phyloP scores from a whole-genome alignment of 2,888 invertebrate species.

The Drosophila bunnanda region DNA sequence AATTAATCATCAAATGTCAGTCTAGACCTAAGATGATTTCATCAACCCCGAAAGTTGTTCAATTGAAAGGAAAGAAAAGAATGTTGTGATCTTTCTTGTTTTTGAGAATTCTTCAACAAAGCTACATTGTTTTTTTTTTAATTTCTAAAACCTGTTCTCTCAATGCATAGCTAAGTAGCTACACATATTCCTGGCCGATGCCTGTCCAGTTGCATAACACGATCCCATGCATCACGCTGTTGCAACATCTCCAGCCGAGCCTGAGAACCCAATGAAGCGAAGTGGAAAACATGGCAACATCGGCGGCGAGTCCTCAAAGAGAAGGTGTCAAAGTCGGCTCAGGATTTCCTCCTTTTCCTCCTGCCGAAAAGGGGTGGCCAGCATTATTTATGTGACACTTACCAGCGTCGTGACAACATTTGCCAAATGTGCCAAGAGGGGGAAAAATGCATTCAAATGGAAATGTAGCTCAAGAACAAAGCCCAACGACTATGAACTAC shows the following conservation, averaged over 20 bases:
- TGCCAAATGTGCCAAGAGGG: constrained; percentile 28
- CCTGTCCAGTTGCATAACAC: constrained; percentile 41
- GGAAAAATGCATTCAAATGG: constrained; percentile 60
- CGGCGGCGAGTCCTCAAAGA: constrained; percentile 33
- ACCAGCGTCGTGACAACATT: constrained; percentile 52
- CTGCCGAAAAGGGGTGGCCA: constrained; percentile 52
- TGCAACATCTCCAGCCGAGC: constrained; percentile 16
- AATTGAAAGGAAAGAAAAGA: not conserved
- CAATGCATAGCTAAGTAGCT: constrained; percentile 18
- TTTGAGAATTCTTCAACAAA: not conserved
- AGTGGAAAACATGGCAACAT: constrained; percentile 2
- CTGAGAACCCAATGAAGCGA: constrained; percentile 37
- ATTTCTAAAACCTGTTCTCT: constrained; percentile 7
- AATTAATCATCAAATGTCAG: constrained; percentile 11
- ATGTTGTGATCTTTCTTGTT: not conserved
- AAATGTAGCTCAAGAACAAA: constrained; percentile 50
- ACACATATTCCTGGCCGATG: not conserved
- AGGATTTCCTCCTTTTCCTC: constrained; percentile 24
- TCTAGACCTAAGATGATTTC: constrained; percentile 13
- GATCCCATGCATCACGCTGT: constrained; percentile 39
- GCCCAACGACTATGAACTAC: constrained; percentile 17
- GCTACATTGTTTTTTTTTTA: not conserved
- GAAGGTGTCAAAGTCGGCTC: constrained; percentile 53
- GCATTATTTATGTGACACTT: constrained; percentile 66
- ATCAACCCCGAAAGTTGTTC: not conserved